A percentile compares a stretch with the other conserved stretches of the same genome.
phyloP scores from a whole-genome alignment of 2,888 invertebrate species.

The Drosophila macrothrix region DNA sequence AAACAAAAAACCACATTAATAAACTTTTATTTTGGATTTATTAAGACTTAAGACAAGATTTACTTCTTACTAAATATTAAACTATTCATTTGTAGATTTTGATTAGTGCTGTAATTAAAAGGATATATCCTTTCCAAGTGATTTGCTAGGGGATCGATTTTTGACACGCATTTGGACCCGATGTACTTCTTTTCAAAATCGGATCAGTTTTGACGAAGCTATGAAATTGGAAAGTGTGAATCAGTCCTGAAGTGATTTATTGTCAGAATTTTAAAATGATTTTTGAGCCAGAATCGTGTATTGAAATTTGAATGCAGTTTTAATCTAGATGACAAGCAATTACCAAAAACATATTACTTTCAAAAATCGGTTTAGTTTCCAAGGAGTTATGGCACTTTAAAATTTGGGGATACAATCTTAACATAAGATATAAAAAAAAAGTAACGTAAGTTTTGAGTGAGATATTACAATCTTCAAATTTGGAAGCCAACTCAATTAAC shows the following conservation, averaged over 20 bases:
- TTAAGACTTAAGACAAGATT: not conserved
- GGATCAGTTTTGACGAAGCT: not conserved
- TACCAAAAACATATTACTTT: too few relatives aligned
- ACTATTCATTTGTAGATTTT: not conserved
- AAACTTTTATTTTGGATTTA: not conserved
- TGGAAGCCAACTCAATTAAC: not conserved
- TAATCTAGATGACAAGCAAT: not conserved
- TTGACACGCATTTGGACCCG: too few relatives aligned
- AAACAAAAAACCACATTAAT: not conserved
- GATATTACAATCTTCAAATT: not conserved
- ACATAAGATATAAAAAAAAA: not conserved
- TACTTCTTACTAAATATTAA: not conserved
- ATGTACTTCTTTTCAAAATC: not conserved
- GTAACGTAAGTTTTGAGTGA: not conserved
- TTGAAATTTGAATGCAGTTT: not conserved
- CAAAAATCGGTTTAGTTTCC: too few relatives aligned
- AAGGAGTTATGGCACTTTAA: not conserved
- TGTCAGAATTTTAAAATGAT: not conserved
- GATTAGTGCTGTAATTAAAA: not conserved
- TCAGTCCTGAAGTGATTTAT: not conserved
- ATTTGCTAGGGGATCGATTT: too few relatives aligned
- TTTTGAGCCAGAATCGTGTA: not conserved
- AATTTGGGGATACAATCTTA: not conserved
- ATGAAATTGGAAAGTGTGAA: not conserved
- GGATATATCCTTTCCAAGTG: not conserved